phyloP scores from a whole-genome alignment of 2,113 vertebrate species.

The Falco punctatus region DNA sequence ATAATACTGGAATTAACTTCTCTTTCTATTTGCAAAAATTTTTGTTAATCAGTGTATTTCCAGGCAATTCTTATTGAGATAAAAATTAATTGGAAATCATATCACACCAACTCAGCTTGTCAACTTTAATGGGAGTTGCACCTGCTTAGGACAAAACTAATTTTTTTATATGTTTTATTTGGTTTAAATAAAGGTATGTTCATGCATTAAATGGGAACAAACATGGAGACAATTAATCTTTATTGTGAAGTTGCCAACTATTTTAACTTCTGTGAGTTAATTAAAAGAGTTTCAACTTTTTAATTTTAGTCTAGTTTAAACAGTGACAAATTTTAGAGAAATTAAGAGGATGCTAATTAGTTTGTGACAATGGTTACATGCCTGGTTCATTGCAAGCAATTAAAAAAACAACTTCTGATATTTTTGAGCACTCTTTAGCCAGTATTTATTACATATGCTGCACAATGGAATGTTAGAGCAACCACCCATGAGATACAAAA shows the following conservation, averaged over 20 bases:
- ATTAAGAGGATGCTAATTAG: constrained; percentile 55
- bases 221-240: neutral
- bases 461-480: neutral
- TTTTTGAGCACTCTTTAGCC: constrained; percentile 47
- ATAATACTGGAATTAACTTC: neutral
- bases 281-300: neutral
- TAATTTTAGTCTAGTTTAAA: constrained; percentile 49
- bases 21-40: neutral
- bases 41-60: neutral
- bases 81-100: neutral
- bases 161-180: neutral
- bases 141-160: neutral
- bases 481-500: neutral
- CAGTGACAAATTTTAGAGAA: constrained; percentile 49
- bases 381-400: neutral
- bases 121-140: neutral
- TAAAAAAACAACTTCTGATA: constrained; percentile 14
- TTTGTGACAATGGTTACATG: constrained; percentile 13
- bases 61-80: neutral
- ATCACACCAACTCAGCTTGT: neutral
- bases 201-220: neutral
- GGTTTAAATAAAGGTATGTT: neutral
- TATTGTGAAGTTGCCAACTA: neutral
- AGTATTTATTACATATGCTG: constrained; percentile 8
- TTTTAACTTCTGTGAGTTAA: constrained; percentile 24